Evolutionary conservation across 2,113 vertebrate genomes (phyloP), one percentile per base, ranked within the genome.

Genomic region (Epinephelus moara): DNA sequence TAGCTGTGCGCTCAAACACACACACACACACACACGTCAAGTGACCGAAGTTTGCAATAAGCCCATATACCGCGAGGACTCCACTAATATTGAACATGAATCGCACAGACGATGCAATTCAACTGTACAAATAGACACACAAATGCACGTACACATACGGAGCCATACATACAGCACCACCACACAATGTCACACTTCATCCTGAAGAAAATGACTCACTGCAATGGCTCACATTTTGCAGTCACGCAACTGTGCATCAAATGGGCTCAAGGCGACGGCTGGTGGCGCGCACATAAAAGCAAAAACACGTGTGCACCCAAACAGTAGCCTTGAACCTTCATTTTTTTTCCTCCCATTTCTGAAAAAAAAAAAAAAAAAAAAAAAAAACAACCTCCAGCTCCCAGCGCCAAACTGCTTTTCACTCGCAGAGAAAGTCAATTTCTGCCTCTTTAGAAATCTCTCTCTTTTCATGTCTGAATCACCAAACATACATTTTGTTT

Each of bases 221-320:
- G 77, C 80, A 37, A 75, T 3, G 70, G 62, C 89, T 90, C 85
- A 86, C 64, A 71, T 78, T 85, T 80, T 76, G 67, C 78, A 90
- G 87, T 88, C 88, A 91, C 77, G 70, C 88, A 90, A 92, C 66
- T 49, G 82, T 79, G 80, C 90, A 84, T 91, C 90, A 91, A 88
- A 82, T 14, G 78, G 83, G 72, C 85, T 92, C 74, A 67, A 85
- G 86, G 91, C 85, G 23, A 83, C 9, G 60, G 85, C 78, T 82
- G 85, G 90, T 88, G 80, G 74, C 14, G 62, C 53, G 4, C 85
- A 45, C 78, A 79, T 61, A 71, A 66, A 85, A 74, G 81, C 45
- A 30, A 77, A 73, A 84, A 86, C 85, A 67, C 12, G 15, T 30
- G 47, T 11, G 69, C 80, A 33, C 59, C 81, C n/a, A 81, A 75